These are phyloP conservation scores for Tortrix viridana DNA, from an alignment of 2,888 invertebrate genomes.

Conservation along the genomic window DNA sequence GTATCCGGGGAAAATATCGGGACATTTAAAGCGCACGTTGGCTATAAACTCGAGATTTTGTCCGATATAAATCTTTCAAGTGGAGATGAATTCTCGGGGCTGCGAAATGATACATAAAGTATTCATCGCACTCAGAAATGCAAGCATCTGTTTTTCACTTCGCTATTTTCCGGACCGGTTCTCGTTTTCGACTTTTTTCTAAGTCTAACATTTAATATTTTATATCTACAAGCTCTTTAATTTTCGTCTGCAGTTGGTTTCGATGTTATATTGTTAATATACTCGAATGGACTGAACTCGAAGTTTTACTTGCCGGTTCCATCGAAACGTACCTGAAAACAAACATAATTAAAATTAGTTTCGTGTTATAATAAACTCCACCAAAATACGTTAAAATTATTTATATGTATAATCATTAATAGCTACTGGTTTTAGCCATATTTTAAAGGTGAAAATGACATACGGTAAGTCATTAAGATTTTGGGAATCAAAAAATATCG, in stretches of 20 bases:
- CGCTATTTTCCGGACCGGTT: slow-evolving; percentile 51
- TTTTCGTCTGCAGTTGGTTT: background rate
- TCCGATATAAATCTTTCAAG: slow-evolving; percentile 79
- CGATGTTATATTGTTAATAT: too few species aligned
- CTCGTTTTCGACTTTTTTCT: slow-evolving; percentile 47
- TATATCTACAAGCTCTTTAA: slow-evolving; percentile 17
- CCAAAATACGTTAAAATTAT: too few species aligned
- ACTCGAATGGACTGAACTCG: too few species aligned
- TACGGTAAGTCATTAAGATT: too few species aligned
- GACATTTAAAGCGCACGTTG: slow-evolving; percentile 60
- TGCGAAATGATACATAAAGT: slow-evolving; percentile 80
- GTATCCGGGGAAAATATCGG: slow-evolving; percentile 45
- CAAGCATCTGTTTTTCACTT: slow-evolving; percentile 73
- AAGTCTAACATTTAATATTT: slow-evolving; percentile 37
- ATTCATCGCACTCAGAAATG: slow-evolving; percentile 75
- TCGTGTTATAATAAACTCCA: too few species aligned
- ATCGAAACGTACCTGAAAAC: slow-evolving; percentile 31
- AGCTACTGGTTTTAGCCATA: too few species aligned
- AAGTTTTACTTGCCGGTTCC: background rate
- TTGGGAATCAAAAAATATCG: too few species aligned
- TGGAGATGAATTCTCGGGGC: slow-evolving; percentile 74
- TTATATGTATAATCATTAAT: too few species aligned
- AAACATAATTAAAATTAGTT: background rate
- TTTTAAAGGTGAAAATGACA: too few species aligned
- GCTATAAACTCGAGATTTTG: slow-evolving; percentile 72